Percentiles rank a stretch among this genome's conserved stretches.
phyloP scores from a whole-genome alignment of 2,113 vertebrate species.

The Glaucidium brasilianum region DNA sequence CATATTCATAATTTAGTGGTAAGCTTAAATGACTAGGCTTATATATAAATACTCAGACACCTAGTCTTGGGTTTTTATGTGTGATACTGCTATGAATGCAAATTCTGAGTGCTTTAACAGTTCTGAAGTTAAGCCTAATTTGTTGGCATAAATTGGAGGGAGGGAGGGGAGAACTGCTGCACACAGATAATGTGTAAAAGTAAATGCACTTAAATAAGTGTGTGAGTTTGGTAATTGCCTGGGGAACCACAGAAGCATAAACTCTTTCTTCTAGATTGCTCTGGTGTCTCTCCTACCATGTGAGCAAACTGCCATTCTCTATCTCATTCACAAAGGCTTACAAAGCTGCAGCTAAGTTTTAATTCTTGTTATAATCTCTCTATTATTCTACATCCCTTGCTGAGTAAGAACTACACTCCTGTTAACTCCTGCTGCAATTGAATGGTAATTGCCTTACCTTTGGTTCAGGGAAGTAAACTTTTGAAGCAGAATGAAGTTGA shows the following conservation, averaged over 20 bases:
- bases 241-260: background rate
- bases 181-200: background rate
- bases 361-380: background rate
- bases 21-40: constrained; percentile 1
- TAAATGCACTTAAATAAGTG: background rate
- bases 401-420: background rate
- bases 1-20: constrained; percentile 74
- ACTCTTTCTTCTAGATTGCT: background rate
- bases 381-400: background rate
- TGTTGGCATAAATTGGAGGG: background rate
- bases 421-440: background rate
- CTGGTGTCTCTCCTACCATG: background rate
- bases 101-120: background rate
- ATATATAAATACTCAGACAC: background rate
- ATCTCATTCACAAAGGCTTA: background rate
- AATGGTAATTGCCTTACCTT: background rate
- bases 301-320: background rate
- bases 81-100: background rate
- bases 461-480: background rate
- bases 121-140: background rate
- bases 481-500: background rate
- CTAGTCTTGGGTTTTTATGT: background rate
- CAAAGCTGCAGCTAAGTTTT: background rate
- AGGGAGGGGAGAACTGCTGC: background rate
- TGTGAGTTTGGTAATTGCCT: background rate